Evolutionary conservation across 2,888 invertebrate species (phyloP), one percentile per base, ranked within the genome.

Genomic region (Agrenia bidenticulata): DNA sequence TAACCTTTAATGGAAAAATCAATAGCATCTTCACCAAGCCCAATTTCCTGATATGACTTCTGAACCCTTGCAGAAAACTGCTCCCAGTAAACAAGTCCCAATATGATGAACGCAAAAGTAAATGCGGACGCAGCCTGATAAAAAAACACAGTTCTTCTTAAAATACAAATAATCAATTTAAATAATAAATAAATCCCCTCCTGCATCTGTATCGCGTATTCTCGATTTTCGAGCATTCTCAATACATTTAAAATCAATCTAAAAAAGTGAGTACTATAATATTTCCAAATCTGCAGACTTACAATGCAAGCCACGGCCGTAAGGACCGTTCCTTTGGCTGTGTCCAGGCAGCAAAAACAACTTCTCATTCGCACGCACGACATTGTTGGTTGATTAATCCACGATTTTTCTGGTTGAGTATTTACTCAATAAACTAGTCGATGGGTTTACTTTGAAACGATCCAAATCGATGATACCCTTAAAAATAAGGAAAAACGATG

Each of bases 311-410:
- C 69, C 9, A 74, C 61, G 24, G 72, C 73, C 1, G 69, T 70
- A 4, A 72, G 56, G 21, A 73, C 61, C 13, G 73, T 69, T 24
- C 75, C 75, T 51, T 72, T 72, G 1, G 69, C 73, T 11, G 75
- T 75, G 54, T 73, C 69, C 63, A 74, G 62, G 62, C 75, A 75
- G 23, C 55, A 61, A 61, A 73, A 75, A 66, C 75, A 75, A n/a
- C 64, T 67, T 41, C 69, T 63, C 74, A 75, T 75, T 17, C 69
- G 65, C 53, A 71, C 58, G 45, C 71, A 69, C 23, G 32, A 27
- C 45, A 58, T 58, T 24, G 24, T 27, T 32, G n/a, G n/a, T 32
- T 32, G 32, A 32, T 4, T 32, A 4, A 4, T 32, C 5, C 4
- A 32, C 32, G 4, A 32, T 32, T 32, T 32, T 32, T 32, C 32